Conservation (phyloP, 2,888 invertebrate genomes). For the Neoitamus cyanurus region DNA sequence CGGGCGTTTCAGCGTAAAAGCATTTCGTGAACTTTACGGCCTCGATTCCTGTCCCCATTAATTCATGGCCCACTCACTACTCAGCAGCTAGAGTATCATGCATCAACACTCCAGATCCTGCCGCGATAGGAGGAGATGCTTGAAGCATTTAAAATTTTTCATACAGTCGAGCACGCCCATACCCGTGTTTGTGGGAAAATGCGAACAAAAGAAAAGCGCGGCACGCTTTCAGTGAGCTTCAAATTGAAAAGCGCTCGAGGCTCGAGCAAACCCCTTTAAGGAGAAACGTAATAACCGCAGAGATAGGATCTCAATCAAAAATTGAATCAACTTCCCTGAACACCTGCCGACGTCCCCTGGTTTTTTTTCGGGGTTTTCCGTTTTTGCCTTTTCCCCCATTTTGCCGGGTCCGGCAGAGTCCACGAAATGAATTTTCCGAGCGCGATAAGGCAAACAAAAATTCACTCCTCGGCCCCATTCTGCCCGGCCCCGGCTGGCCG, state of each 20-base stretch:
- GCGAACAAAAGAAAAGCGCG: not conserved
- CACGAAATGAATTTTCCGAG: not conserved
- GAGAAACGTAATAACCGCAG: not conserved
- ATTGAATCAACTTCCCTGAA: slow-evolving; percentile 14
- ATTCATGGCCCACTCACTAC: not conserved
- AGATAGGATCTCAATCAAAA: slow-evolving; percentile 13
- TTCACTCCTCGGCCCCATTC: not conserved
- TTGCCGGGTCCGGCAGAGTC: not conserved
- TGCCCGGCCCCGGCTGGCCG: not conserved
- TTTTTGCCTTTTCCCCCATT: not conserved
- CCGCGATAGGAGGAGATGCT: not conserved
- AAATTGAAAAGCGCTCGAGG: not conserved
- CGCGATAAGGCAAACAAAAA: slow-evolving; percentile 5
- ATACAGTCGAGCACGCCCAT: not conserved
- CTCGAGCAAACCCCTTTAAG: not conserved
- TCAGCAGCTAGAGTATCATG: not conserved
- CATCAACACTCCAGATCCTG: not conserved
- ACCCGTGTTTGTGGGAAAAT: not conserved
- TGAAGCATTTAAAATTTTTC: not conserved
- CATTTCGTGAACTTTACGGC: not conserved
- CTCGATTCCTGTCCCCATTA: not conserved
- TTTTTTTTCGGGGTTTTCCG: not conserved
- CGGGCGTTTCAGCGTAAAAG: not conserved
- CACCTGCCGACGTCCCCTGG: not conserved
- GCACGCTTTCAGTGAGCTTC: not conserved